These are phyloP conservation scores for Atethmia centrago DNA, from an alignment of 2,888 invertebrate genomes.

Conservation along the genomic window DNA sequence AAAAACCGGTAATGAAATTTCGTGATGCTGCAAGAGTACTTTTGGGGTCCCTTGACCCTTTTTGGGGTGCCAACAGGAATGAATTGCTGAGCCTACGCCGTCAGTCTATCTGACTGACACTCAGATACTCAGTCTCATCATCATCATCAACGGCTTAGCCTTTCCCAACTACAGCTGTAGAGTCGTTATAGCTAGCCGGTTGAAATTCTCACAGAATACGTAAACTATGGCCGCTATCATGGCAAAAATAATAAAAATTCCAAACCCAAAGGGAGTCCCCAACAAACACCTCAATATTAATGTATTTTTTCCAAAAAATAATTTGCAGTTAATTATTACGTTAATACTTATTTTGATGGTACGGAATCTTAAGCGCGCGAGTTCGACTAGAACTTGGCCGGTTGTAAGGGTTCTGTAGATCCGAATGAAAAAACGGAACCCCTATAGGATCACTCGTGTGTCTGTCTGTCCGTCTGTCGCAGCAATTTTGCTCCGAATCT, in stretches of 20 bases:
- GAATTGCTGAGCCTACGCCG: neutral
- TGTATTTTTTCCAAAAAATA: neutral
- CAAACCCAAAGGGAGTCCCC: neutral
- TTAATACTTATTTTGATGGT: neutral
- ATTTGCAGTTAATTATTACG: neutral
- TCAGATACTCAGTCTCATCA: neutral
- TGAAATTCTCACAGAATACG: neutral
- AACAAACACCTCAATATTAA: neutral
- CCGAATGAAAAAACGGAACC: no score
- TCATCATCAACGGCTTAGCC: neutral
- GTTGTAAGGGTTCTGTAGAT: no score
- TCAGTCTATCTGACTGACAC: neutral
- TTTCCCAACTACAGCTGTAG: neutral
- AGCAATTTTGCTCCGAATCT: no score
- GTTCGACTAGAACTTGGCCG: neutral
- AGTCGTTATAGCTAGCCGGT: neutral
- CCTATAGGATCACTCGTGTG: no score
- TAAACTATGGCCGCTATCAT: neutral
- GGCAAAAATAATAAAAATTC: neutral
- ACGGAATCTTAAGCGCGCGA: neutral
- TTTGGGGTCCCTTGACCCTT: constrained; percentile 25
- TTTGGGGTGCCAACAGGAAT: no score
- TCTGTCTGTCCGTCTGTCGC: no score
- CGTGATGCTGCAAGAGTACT: constrained; percentile 65
- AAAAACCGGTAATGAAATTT: constrained; percentile 68